A percentile compares a stretch with the other conserved stretches of the same genome.
Evolutionary conservation across 2,113 vertebrate species (phyloP).

Genomic region (Thermophis baileyi): DNA sequence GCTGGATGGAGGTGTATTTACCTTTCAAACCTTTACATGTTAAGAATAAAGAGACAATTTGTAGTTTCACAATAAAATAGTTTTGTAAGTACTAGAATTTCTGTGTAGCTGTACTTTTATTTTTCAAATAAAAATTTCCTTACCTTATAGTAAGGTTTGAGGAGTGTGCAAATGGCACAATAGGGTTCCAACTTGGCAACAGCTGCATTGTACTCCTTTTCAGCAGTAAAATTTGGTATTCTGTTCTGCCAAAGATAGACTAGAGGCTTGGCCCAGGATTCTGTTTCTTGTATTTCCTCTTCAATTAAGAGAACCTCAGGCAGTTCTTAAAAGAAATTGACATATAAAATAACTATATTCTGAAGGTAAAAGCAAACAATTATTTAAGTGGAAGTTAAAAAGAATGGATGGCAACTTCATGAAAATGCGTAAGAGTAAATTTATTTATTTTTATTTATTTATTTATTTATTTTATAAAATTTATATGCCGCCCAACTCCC

Average conservation of each 20-base stretch:
- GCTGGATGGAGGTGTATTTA: not conserved
- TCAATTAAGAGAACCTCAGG: slow-evolving; percentile 71
- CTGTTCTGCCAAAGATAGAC: slow-evolving; percentile 87
- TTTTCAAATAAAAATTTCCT: slow-evolving; percentile 1
- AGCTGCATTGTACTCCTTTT: slow-evolving; percentile 85
- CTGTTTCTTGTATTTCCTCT: slow-evolving; percentile 80
- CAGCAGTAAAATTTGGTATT: slow-evolving; percentile 79
- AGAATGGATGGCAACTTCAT: not conserved
- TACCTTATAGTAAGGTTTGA: slow-evolving; percentile 94
- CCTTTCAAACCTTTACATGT: not conserved
- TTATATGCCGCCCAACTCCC: too few relatives aligned
- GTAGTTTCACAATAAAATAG: not conserved
- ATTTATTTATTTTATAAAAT: too few relatives aligned
- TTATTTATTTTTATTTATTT: too few relatives aligned
- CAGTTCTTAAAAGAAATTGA: slow-evolving; percentile 72
- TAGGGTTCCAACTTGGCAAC: slow-evolving; percentile 78
- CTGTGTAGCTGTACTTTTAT: not conserved
- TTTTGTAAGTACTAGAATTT: not conserved
- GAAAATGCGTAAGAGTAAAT: not conserved
- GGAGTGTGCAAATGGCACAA: slow-evolving; percentile 93
- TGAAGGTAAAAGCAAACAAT: not conserved
- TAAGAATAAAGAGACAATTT: not conserved
- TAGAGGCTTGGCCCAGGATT: slow-evolving; percentile 90
- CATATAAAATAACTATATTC: slow-evolving; percentile 16
- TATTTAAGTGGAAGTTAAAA: not conserved